Evolutionary conservation across 2,888 invertebrate genomes (phyloP).

Genomic region (Phanerotoma sp.): DNA sequence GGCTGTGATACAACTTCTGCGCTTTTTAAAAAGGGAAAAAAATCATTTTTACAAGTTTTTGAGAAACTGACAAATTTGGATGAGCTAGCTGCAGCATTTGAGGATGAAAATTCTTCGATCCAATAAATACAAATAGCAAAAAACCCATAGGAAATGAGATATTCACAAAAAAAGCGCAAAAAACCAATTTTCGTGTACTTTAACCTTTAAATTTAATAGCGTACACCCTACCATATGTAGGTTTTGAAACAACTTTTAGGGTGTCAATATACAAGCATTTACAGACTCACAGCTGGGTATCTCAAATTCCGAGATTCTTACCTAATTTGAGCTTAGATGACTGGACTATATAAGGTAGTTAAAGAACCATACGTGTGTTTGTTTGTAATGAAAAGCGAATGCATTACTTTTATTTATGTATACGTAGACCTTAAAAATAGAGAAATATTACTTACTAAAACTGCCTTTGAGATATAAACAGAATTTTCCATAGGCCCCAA

Average conservation of each 20-base stretch:
- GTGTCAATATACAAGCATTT: neutral
- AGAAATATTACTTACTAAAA: no score
- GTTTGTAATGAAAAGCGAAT: no score
- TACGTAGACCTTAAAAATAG: no score
- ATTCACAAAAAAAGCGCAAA: neutral
- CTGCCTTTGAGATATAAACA: no score
- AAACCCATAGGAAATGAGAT: neutral
- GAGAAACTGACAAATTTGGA: no score
- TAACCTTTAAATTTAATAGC: neutral
- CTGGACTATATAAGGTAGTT: no score
- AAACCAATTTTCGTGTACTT: neutral
- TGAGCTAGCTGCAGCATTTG: no score
- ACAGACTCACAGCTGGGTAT: neutral
- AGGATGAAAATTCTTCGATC: no score
- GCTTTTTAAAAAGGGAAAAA: conserved; percentile 32
- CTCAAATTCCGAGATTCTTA: neutral
- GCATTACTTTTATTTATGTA: no score
- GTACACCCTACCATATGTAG: neutral
- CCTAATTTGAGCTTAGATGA: neutral
- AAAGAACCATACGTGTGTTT: no score
- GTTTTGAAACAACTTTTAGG: neutral
- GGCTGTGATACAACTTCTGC: conserved; percentile 27
- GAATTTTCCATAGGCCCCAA: no score
- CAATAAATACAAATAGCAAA: neutral
- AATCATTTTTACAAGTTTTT: no score